These are phyloP conservation scores for Hecatera dysodea DNA, from an alignment of 2,888 invertebrate genomes.

Conservation along the genomic window DNA sequence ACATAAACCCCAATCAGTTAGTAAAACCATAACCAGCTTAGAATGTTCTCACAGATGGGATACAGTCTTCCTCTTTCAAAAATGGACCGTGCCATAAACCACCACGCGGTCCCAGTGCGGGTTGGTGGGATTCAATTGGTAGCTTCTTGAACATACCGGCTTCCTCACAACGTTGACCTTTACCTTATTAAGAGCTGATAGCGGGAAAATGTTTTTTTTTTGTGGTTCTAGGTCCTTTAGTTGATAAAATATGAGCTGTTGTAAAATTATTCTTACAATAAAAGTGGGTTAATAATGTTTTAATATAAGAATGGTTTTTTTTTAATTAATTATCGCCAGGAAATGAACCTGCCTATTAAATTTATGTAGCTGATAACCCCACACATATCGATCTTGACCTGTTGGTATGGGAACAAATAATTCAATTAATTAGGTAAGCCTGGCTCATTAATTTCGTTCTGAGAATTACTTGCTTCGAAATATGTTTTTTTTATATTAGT, in stretches of 20 bases:
- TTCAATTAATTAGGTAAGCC: slow-evolving; percentile 4
- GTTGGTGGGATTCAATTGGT: too few relatives aligned
- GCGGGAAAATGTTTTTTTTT: not conserved
- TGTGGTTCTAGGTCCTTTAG: not conserved
- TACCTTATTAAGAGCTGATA: too few relatives aligned
- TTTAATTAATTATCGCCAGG: slow-evolving; percentile 61
- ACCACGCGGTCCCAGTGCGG: too few relatives aligned
- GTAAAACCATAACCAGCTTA: too few relatives aligned
- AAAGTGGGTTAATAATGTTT: slow-evolving; percentile 39
- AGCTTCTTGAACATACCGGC: too few relatives aligned
- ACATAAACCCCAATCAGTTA: too few relatives aligned
- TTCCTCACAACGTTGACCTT: too few relatives aligned
- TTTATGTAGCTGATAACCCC: slow-evolving; percentile 43
- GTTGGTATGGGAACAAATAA: slow-evolving; percentile 30
- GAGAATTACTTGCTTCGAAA: slow-evolving; percentile 7
- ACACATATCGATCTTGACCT: slow-evolving; percentile 22
- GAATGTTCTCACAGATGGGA: too few relatives aligned
- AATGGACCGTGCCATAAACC: too few relatives aligned
- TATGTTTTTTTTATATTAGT: not conserved
- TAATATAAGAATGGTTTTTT: too few relatives aligned
- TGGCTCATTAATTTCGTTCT: not conserved
- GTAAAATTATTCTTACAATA: slow-evolving; percentile 9
- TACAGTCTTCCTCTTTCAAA: too few relatives aligned
- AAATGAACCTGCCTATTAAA: slow-evolving; percentile 50
- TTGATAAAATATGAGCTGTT: not conserved